Percentiles rank a stretch among this genome's conserved stretches.
phyloP scores from a whole-genome alignment of 1,140 invertebrate genomes.

The Drosophila subobscura region DNA sequence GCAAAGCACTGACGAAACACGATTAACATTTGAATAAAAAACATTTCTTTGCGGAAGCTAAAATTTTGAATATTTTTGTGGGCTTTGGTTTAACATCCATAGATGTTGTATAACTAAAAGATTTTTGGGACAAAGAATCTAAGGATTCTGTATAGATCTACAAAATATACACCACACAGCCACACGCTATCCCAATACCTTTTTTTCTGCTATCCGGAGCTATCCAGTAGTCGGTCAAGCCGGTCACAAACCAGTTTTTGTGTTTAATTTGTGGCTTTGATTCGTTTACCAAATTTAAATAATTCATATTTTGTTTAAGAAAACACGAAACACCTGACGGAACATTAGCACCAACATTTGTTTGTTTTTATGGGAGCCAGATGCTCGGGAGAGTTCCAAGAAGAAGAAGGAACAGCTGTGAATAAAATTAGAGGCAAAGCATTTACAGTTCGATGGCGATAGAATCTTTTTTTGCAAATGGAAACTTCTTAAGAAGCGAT shows the following conservation, averaged over 20 bases:
- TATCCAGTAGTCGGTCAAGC: constrained; percentile 26
- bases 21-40: constrained; percentile 26
- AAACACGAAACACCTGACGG: constrained; percentile 17
- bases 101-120: too few species aligned
- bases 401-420: too few species aligned
- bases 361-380: background rate
- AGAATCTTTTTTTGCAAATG: too few species aligned
- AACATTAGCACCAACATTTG: background rate
- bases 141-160: background rate
- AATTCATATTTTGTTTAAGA: constrained; percentile 27
- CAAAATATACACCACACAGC: too few species aligned
- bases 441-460: too few species aligned
- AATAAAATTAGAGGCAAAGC: too few species aligned
- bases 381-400: too few species aligned
- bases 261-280: constrained; percentile 37
- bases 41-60: background rate
- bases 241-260: constrained; percentile 37
- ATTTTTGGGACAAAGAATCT: too few species aligned
- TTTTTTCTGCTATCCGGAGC: constrained; percentile 6
- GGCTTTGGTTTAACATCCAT: background rate
- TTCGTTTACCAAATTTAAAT: constrained; percentile 57
- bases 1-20: background rate
- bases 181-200: too few species aligned
- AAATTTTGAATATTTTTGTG: background rate
- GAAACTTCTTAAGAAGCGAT: too few species aligned